These are phyloP conservation scores for Trachelus stipa DNA, from an alignment of 2,888 invertebrate genomes.

Conservation along the genomic window DNA sequence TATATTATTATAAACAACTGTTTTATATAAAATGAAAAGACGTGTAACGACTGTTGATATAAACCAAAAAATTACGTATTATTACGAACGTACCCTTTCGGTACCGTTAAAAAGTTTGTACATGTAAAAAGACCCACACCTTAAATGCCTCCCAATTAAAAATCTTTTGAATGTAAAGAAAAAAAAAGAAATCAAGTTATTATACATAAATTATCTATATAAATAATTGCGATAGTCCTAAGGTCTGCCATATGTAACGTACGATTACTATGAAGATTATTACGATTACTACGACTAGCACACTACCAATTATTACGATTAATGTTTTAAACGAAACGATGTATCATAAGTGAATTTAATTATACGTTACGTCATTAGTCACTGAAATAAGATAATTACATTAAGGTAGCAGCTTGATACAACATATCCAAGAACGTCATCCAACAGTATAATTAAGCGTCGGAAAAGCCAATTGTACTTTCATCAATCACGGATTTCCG, in stretches of 20 bases:
- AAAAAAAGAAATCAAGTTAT: background rate
- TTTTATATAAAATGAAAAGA: slow-evolving; percentile 9
- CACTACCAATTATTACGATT: background rate
- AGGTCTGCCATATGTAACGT: slow-evolving; percentile 4
- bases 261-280: slow-evolving; percentile 3
- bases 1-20: slow-evolving; percentile 7
- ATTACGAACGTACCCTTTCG: slow-evolving; percentile 9
- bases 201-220: background rate
- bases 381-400: background rate
- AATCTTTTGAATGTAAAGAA: background rate
- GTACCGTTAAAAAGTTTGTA: slow-evolving; percentile 45
- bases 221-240: background rate
- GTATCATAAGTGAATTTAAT: background rate
- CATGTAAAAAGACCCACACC: slow-evolving; percentile 49
- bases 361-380: background rate
- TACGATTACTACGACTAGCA: background rate
- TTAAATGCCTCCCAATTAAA: slow-evolving; percentile 43
- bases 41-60: slow-evolving; percentile 9
- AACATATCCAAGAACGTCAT: background rate
- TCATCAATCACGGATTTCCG: background rate
- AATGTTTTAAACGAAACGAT: background rate
- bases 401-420: background rate
- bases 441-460: background rate
- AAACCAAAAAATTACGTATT: slow-evolving; percentile 7
- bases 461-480: background rate